Percentiles rank a stretch among this genome's conserved stretches.
Conservation (phyloP, 2,113 vertebrate species). For the Pandion haliaetus region DNA sequence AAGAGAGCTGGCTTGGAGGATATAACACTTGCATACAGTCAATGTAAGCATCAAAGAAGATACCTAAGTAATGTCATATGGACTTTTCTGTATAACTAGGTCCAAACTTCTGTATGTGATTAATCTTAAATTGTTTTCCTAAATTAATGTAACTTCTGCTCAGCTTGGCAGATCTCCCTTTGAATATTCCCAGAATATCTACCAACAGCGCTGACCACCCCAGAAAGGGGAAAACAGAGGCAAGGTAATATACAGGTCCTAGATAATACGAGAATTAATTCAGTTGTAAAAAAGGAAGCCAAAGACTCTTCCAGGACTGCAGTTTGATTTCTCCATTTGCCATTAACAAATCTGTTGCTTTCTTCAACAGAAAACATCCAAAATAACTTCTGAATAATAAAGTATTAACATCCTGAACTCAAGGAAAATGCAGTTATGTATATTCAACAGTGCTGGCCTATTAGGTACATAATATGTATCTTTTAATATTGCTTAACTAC, state of each 20-base stretch:
- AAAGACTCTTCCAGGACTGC: background rate
- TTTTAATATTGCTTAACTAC: background rate
- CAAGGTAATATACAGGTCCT: background rate
- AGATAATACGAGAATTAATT: background rate
- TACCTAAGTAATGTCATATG: background rate
- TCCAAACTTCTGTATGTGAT: background rate
- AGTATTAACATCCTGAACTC: background rate
- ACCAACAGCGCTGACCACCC: rapidly evolving
- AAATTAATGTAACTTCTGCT: background rate
- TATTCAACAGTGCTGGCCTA: background rate
- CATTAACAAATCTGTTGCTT: background rate
- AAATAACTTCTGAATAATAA: background rate
- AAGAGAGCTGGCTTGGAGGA: background rate
- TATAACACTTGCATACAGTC: background rate
- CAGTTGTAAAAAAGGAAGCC: background rate
- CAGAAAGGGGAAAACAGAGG: background rate
- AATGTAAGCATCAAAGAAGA: background rate
- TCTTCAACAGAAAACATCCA: background rate
- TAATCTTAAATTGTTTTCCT: background rate
- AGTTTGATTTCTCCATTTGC: background rate
- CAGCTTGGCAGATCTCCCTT: background rate
- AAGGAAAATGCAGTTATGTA: background rate
- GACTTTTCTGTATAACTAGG: background rate
- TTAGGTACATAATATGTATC: background rate
- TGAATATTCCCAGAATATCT: background rate